A percentile compares a stretch with the other conserved stretches of the same genome.
Conservation (phyloP, 2,797 vertebrate genomes). For the Cyclopterus lumpus region DNA sequence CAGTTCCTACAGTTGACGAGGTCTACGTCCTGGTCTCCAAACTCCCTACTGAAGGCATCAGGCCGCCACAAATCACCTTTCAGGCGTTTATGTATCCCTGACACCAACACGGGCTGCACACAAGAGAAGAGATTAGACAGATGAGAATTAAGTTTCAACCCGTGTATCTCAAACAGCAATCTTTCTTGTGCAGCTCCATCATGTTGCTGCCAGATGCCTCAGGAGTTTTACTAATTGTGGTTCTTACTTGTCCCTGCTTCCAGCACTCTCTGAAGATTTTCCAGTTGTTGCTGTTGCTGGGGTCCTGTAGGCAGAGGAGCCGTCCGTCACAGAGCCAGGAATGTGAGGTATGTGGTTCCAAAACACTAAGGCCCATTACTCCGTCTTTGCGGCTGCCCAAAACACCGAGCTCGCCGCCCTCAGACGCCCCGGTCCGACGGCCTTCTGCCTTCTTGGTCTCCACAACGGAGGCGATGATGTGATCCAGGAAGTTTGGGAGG, state of each 20-base stretch:
- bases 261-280: constrained; percentile 99
- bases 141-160: background rate
- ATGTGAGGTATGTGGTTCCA: constrained; percentile 98
- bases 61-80: constrained; percentile 92
- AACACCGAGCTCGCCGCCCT: constrained; percentile 87
- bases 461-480: constrained; percentile 98
- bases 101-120: constrained; percentile 95
- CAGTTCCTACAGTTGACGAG: constrained; percentile 99
- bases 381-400: constrained; percentile 88
- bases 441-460: constrained; percentile 98
- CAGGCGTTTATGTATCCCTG: constrained; percentile 95
- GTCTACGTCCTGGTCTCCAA: constrained; percentile 98
- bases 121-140: constrained; percentile 1
- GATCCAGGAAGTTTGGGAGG: constrained; percentile 97
- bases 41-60: constrained; percentile 96
- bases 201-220: background rate
- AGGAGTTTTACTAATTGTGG: background rate
- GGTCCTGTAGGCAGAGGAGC: constrained; percentile 97
- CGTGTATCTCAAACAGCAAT: background rate
- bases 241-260: constrained; percentile 97
- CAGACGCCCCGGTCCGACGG: constrained; percentile 84
- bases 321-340: constrained; percentile 99
- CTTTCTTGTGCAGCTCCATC: background rate
- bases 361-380: constrained; percentile 95
- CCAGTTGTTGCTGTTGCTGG: constrained; percentile 99